Evolutionary conservation across 2,888 invertebrate genomes (phyloP).

Genomic region (Syritta pipiens): DNA sequence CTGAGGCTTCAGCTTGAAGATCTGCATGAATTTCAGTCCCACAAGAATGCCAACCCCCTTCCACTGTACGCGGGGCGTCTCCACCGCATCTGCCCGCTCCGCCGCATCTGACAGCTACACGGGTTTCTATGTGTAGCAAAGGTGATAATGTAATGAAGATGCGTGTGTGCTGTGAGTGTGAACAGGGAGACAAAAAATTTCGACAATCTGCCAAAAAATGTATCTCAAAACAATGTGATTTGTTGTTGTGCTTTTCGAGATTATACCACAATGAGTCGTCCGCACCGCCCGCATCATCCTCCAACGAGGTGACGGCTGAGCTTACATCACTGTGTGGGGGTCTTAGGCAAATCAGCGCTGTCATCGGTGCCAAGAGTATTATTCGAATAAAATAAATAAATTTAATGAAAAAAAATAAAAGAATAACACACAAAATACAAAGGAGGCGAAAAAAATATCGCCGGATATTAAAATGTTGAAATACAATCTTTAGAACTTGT

Average conservation of each 20-base stretch:
- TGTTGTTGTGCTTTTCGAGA: constrained; percentile 48
- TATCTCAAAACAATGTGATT: constrained; percentile 35
- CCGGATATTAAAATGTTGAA: constrained; percentile 36
- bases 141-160: neutral
- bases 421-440: neutral
- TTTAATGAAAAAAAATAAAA: constrained; percentile 10
- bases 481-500: constrained; percentile 55
- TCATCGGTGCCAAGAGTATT: constrained; percentile 43
- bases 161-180: too few relatives aligned
- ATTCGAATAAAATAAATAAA: constrained; percentile 24
- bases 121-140: neutral
- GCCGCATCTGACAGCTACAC: neutral
- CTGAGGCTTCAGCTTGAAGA: neutral
- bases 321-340: constrained; percentile 27
- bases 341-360: constrained; percentile 29
- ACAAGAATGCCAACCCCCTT: neutral
- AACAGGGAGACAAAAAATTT: constrained; percentile 13
- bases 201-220: constrained; percentile 54
- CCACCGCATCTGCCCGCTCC: neutral
- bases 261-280: neutral
- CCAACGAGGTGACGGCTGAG: constrained; percentile 27
- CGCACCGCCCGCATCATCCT: neutral
- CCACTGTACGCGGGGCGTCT: neutral
- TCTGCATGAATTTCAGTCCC: too few relatives aligned
- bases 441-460: neutral